Base-by-base conservation (phyloP, 1,140 invertebrate species). In the Zaprionus taronus region DNA sequence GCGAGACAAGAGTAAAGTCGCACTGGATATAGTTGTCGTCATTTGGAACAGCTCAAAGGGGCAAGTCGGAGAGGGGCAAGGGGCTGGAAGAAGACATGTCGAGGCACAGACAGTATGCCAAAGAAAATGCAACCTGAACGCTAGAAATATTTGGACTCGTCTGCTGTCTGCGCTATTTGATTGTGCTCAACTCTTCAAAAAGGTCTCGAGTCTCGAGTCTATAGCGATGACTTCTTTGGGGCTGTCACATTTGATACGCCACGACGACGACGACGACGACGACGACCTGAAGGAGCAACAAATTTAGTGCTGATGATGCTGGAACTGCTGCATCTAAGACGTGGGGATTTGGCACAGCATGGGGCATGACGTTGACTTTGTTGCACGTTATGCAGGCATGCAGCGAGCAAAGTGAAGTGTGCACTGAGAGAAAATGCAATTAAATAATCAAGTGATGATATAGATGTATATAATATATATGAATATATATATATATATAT, bases 241-340 rank as follows among this genome's bases (percentile, higher is more conserved):
- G 56, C 81, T 89, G 84, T 89, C 84, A 89, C 81, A 84, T 89
- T 84, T 87, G 84, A 87, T 89, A 84, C 66, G 84, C 74, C 74
- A n/a, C n/a, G n/a, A n/a, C 63, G 70, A 79, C 74, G 66, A 55
- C 28, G 58, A 22, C 22, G 51, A 58, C 62, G 78, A 53, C 60
- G 34, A 26, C 44, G 66, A 34, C 57, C 63, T 62, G 47, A 44
- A 57, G 38, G 34, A 49, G 66, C 66, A 77, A 80, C 63, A 69
- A 69, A 69, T 47, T 74, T 55, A 11, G 56, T 71, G 77, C 56
- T 77, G 77, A 60, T 78, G 78, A 34, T 65, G 80, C 66, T 70
- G 69, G 63, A 70, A 61, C 26, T 67, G 68, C 62, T 65, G 75
- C 69, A 57, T 60, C 75, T 80, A 80, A 80, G 75, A 70, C 78